phyloP scores from a whole-genome alignment of 2,113 vertebrate species.

The Oreocharis arfaki region DNA sequence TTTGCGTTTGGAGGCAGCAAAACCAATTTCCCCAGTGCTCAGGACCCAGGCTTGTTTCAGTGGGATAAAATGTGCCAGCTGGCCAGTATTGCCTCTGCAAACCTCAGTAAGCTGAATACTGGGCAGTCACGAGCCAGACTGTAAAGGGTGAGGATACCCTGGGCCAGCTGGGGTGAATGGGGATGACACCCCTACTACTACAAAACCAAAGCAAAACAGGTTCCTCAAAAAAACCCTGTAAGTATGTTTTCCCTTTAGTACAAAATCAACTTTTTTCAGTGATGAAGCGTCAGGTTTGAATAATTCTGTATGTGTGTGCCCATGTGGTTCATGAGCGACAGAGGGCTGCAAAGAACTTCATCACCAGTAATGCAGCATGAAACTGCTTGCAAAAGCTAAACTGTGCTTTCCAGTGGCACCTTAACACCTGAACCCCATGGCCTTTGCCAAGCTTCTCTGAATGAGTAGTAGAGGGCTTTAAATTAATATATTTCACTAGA shows the following conservation, averaged over 20 bases:
- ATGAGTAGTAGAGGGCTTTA: background rate
- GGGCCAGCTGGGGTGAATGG: background rate
- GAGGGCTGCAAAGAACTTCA: background rate
- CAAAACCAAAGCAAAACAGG: background rate
- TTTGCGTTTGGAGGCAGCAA: background rate
- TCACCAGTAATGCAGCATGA: fast-evolving
- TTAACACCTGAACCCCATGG: background rate
- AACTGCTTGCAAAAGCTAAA: background rate
- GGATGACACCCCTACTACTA: background rate
- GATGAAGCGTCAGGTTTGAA: background rate
- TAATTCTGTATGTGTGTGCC: fast-evolving
- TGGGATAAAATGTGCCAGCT: background rate
- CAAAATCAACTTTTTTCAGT: background rate
- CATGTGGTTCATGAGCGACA: background rate
- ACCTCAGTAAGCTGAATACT: background rate
- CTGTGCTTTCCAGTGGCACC: background rate
- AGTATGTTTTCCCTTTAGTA: background rate
- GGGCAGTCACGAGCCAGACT: background rate
- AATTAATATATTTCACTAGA: background rate
- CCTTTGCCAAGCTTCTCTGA: background rate
- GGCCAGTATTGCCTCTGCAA: background rate
- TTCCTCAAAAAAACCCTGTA: background rate
- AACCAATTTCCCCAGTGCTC: background rate
- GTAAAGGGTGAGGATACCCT: background rate
- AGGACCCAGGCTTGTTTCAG: background rate